Conservation (phyloP, 2,113 vertebrate genomes). For the Piliocolobus tephrosceles region DNA sequence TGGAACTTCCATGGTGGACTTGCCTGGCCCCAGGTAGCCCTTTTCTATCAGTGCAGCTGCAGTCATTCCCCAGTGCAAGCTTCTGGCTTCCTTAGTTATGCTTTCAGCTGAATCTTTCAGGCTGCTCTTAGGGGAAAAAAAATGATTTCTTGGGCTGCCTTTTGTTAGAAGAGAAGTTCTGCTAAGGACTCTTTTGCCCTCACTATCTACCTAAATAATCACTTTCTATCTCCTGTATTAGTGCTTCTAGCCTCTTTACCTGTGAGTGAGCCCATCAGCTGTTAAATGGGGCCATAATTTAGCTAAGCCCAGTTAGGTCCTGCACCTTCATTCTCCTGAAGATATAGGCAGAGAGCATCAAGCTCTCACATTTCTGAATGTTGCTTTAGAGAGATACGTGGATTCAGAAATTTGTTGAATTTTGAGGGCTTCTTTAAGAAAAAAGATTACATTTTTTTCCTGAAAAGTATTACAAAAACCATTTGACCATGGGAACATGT, state of each 20-base stretch:
- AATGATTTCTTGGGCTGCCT: no score
- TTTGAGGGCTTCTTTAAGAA: neutral
- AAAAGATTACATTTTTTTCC: neutral
- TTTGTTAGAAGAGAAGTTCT: no score
- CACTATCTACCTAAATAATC: no score
- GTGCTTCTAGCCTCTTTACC: neutral
- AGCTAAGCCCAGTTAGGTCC: neutral
- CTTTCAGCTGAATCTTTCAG: no score
- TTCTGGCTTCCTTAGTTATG: no score
- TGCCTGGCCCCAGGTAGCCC: no score
- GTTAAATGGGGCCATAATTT: neutral
- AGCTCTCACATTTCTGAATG: neutral
- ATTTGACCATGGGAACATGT: neutral
- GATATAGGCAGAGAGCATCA: neutral
- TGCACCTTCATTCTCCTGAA: neutral
- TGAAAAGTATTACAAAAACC: neutral
- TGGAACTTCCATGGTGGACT: no score
- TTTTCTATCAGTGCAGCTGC: no score
- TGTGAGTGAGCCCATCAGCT: neutral
- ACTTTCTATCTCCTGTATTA: neutral
- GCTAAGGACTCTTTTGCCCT: no score
- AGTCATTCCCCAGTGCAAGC: no score
- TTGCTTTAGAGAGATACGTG: neutral
- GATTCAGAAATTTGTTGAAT: neutral
- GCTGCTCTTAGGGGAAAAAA: no score